Percentiles rank a stretch among this genome's conserved stretches.
These are phyloP conservation scores for Oenanthe oenanthe DNA, from an alignment of 2,113 vertebrate species.

Conservation along the genomic window DNA sequence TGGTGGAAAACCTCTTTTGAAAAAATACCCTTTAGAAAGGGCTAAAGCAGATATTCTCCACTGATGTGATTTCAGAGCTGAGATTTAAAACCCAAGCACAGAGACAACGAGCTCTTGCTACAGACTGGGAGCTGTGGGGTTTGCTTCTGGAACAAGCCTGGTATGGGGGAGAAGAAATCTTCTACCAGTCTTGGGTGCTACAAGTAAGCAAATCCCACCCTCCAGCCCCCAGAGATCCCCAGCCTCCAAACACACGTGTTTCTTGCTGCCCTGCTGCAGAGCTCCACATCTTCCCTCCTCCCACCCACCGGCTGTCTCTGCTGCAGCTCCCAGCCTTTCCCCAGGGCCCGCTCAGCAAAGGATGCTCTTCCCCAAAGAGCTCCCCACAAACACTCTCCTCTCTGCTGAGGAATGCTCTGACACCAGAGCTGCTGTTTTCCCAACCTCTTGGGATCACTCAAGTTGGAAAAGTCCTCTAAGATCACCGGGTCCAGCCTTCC, in stretches of 20 bases:
- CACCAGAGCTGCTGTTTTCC: neutral
- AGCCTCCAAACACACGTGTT: neutral
- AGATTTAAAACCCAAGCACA: neutral
- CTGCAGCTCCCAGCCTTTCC: neutral
- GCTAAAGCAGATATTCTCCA: neutral
- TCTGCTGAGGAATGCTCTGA: neutral
- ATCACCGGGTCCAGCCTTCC: neutral
- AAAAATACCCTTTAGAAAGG: neutral
- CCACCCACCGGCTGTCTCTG: conserved; percentile 38
- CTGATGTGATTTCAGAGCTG: neutral
- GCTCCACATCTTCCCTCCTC: conserved; percentile 15
- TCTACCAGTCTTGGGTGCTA: neutral
- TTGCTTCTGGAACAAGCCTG: neutral
- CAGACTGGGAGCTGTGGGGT: neutral
- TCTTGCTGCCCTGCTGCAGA: neutral
- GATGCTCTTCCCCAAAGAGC: neutral
- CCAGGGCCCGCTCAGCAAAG: neutral
- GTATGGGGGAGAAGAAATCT: neutral
- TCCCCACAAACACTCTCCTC: neutral
- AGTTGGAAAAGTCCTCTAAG: neutral
- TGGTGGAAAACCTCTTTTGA: neutral
- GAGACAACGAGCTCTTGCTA: neutral
- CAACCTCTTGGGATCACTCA: neutral
- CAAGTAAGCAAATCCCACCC: neutral
- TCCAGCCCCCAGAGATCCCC: neutral